These are phyloP conservation scores for Tor tambroides DNA, from an alignment of 2,113 vertebrate species.

Conservation along the genomic window DNA sequence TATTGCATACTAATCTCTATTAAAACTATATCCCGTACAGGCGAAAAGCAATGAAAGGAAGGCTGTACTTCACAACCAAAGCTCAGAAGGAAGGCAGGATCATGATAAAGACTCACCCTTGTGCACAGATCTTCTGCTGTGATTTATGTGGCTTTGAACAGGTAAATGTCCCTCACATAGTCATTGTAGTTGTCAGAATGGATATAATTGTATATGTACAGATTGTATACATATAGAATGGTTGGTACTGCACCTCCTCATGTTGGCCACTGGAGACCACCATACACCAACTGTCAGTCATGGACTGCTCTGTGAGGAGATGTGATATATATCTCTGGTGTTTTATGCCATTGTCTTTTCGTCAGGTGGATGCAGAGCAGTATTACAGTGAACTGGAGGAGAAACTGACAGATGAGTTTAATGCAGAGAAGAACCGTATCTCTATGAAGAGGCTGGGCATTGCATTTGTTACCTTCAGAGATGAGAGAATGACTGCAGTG, in stretches of 20 bases:
- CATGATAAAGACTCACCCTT: constrained; percentile 92
- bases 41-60: constrained; percentile 94
- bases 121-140: constrained; percentile 90
- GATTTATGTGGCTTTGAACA: constrained; percentile 89
- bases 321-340: neutral
- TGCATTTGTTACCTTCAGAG: constrained; percentile 94
- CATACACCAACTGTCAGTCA: constrained; percentile 57
- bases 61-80: constrained; percentile 91
- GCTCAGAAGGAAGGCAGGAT: constrained; percentile 90
- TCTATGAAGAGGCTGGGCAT: constrained; percentile 86
- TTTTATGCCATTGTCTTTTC: constrained; percentile 4
- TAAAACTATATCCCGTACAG: constrained; percentile 70
- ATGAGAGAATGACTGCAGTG: constrained; percentile 89
- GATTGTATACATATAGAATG: neutral
- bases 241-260: constrained; percentile 29
- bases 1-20: neutral
- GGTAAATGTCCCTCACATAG: constrained; percentile 70
- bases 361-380: constrained; percentile 95
- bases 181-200: neutral
- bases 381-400: constrained; percentile 97
- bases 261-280: constrained; percentile 73
- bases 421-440: constrained; percentile 91
- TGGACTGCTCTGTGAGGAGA: neutral
- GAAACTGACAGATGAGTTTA: constrained; percentile 94
- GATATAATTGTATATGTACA: neutral